Conservation (phyloP, 2,113 vertebrate genomes). For the cattle (Bos taurus) region DNA sequence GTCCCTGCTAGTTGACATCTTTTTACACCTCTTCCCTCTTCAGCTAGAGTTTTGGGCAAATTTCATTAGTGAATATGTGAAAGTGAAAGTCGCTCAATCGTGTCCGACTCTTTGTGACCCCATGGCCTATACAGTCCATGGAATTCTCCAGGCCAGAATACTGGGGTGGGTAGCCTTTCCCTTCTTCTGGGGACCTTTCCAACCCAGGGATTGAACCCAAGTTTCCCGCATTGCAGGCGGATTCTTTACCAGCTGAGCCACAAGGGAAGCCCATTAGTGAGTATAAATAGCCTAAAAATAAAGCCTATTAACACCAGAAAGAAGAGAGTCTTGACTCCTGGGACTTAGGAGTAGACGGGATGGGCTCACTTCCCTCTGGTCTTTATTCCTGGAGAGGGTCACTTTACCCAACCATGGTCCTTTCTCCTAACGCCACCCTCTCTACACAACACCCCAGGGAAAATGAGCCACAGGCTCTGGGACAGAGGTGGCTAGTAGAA, state of each 20-base stretch:
- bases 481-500: neutral
- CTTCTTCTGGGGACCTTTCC: neutral
- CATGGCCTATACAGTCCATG: neutral
- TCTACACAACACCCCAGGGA: neutral
- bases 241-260: neutral
- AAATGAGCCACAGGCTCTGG: neutral
- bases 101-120: neutral
- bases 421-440: neutral
- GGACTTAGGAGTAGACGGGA: too few species aligned
- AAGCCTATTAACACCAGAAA: neutral
- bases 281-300: neutral
- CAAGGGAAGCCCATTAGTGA: neutral
- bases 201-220: neutral
- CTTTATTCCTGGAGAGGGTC: neutral
- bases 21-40: neutral
- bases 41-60: neutral
- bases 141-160: neutral
- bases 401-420: fast-evolving
- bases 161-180: neutral
- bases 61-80: neutral
- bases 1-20: neutral
- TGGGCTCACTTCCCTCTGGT: neutral
- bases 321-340: neutral
- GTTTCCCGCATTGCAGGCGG: neutral
- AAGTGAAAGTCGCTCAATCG: neutral